A percentile compares a stretch with the other conserved stretches of the same genome.
Evolutionary conservation across 2,113 vertebrate genomes (phyloP).

Genomic region (Periophthalmus modestus): DNA sequence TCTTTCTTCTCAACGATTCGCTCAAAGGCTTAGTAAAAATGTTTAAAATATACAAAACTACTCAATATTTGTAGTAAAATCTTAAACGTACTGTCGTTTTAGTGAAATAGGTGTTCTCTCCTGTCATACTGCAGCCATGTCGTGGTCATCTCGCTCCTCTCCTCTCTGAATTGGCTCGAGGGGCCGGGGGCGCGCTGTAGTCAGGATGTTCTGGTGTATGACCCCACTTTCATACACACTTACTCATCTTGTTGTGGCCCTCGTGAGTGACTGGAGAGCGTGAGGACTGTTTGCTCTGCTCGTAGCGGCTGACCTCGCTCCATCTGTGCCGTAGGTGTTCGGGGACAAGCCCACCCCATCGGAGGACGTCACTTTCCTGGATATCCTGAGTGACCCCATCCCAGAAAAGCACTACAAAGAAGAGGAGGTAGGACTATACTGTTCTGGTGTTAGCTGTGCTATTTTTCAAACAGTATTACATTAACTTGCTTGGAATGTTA

Average conservation of each 20-base stretch:
- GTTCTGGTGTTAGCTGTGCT: no score
- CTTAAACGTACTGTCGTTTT: no score
- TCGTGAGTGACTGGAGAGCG: slow-evolving; percentile 7
- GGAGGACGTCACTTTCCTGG: slow-evolving; percentile 70
- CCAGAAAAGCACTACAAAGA: slow-evolving; percentile 77
- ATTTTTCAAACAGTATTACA: no score
- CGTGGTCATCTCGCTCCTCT: no score
- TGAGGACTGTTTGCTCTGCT: slow-evolving; percentile 31
- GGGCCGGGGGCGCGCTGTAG: slow-evolving; percentile 58
- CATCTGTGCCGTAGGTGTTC: slow-evolving; percentile 74
- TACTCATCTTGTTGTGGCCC: slow-evolving; percentile 42
- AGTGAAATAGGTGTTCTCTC: no score
- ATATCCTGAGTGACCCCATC: slow-evolving; percentile 77
- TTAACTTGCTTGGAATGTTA: no score
- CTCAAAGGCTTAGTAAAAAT: no score
- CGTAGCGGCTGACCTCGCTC: slow-evolving; percentile 43
- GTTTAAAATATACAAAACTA: no score
- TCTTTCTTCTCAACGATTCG: slow-evolving; percentile 36
- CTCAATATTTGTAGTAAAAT: no score
- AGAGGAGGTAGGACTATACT: slow-evolving; percentile 60
- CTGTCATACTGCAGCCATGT: no score
- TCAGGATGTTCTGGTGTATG: slow-evolving; percentile 62
- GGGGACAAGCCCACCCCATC: slow-evolving; percentile 70
- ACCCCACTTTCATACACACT: slow-evolving; percentile 63
- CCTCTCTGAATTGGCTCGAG: slow-evolving; percentile 40